phyloP scores from a whole-genome alignment of 2,113 vertebrate genomes.

The Strigops habroptila region DNA sequence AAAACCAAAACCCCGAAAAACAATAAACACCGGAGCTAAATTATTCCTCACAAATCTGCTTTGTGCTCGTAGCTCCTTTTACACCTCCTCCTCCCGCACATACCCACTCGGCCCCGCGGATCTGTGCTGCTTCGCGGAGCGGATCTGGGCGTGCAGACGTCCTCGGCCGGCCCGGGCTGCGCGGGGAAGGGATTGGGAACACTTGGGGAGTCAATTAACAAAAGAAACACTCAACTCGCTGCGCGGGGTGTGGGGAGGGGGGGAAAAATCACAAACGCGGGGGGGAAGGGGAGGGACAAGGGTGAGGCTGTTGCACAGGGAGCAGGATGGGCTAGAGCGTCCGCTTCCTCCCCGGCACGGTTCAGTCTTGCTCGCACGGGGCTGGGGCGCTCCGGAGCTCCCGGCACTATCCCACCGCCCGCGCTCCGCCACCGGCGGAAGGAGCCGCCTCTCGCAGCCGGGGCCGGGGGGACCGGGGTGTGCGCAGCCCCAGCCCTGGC shows the following conservation, averaged over 20 bases:
- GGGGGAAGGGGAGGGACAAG: background rate
- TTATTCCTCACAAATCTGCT: constrained; percentile 40
- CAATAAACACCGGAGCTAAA: background rate
- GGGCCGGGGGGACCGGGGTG: no score
- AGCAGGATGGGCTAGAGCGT: background rate
- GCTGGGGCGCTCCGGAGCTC: background rate
- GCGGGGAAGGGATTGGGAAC: background rate
- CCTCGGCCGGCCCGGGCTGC: constrained; percentile 13
- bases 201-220: constrained; percentile 33
- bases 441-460: background rate
- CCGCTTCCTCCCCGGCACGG: background rate
- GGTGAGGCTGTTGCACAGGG: background rate
- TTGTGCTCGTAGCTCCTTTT: constrained; percentile 12
- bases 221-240: constrained; percentile 34
- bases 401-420: background rate
- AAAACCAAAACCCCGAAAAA: background rate
- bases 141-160: constrained; percentile 35
- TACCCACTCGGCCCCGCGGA: constrained; percentile 26
- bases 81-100: constrained; percentile 28
- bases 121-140: constrained; percentile 40
- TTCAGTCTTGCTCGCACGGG: background rate
- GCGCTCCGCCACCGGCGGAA: background rate
- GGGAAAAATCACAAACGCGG: rapidly evolving
- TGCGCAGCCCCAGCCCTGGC: background rate
- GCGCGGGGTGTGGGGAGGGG: background rate